Conservation (phyloP, 1,140 invertebrate genomes). For the Hyposmocoma kahamanoa region DNA sequence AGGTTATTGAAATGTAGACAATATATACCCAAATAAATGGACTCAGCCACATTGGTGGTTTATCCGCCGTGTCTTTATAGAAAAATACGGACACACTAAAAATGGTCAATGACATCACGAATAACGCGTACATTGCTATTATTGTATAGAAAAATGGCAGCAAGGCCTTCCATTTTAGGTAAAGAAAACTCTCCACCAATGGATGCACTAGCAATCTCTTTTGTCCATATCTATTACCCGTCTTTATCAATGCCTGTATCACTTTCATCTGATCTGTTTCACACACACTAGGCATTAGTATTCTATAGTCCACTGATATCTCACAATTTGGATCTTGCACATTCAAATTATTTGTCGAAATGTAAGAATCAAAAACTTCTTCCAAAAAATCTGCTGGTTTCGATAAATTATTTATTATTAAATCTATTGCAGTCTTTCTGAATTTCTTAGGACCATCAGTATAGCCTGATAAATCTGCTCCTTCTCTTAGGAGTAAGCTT, state of each 20-base stretch:
- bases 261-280: slow-evolving; percentile 70
- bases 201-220: slow-evolving; percentile 72
- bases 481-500: slow-evolving; percentile 72
- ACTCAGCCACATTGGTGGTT: slow-evolving; percentile 28
- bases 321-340: slow-evolving; percentile 62
- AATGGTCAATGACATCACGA: slow-evolving; percentile 58
- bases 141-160: slow-evolving; percentile 69
- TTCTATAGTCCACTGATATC: slow-evolving; percentile 65
- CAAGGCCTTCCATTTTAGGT: slow-evolving; percentile 74
- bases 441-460: slow-evolving; percentile 71
- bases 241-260: slow-evolving; percentile 67
- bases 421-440: slow-evolving; percentile 56
- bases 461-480: slow-evolving; percentile 75
- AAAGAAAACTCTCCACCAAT: slow-evolving; percentile 72
- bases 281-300: slow-evolving; percentile 54
- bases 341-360: slow-evolving; percentile 56
- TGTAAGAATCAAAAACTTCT: slow-evolving; percentile 67
- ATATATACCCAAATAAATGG: slow-evolving; percentile 38
- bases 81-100: slow-evolving; percentile 58
- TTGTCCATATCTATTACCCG: slow-evolving; percentile 63
- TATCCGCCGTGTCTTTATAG: slow-evolving; percentile 41
- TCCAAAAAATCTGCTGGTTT: slow-evolving; percentile 71
- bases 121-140: slow-evolving; percentile 64
- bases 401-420: slow-evolving; percentile 69
- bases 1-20: slow-evolving; percentile 40